Conservation (phyloP, 2,888 invertebrate species). For the Polymixis lichenea region DNA sequence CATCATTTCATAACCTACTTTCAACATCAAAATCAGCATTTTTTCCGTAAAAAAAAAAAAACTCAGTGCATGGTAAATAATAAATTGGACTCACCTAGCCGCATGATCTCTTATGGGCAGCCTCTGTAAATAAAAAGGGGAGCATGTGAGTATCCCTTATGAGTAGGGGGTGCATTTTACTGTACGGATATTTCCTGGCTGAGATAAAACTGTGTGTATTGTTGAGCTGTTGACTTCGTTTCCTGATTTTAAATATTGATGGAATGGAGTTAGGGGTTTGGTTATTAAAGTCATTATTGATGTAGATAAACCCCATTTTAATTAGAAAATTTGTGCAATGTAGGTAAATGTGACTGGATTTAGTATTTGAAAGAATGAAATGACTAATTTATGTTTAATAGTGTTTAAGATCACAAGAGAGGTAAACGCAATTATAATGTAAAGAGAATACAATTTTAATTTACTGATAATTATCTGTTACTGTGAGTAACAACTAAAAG, state of each 20-base stretch:
- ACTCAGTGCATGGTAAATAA: slow-evolving; percentile 60
- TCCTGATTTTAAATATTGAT: slow-evolving; percentile 43
- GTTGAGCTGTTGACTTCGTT: slow-evolving; percentile 19
- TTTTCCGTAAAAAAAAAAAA: slow-evolving; percentile 34
- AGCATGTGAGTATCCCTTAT: slow-evolving; percentile 52
- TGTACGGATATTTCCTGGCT: slow-evolving; percentile 27
- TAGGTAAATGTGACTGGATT: background rate
- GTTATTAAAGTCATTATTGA: background rate
- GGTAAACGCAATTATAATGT: no score
- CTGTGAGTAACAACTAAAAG: background rate
- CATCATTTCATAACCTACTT: background rate
- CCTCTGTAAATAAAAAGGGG: slow-evolving; percentile 67
- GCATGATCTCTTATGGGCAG: slow-evolving; percentile 66
- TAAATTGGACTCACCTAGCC: slow-evolving; percentile 70
- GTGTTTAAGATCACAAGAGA: background rate
- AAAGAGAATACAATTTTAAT: no score
- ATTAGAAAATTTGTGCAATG: background rate
- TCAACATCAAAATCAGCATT: background rate
- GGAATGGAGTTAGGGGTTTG: background rate
- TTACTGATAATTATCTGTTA: background rate
- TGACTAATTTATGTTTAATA: background rate
- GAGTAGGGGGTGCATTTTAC: slow-evolving; percentile 36
- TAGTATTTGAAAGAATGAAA: background rate
- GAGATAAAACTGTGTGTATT: slow-evolving; percentile 40
- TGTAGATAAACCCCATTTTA: background rate